Evolutionary conservation across 2,797 vertebrate genomes (phyloP).

Genomic region (Corythornis leucogaster): DNA sequence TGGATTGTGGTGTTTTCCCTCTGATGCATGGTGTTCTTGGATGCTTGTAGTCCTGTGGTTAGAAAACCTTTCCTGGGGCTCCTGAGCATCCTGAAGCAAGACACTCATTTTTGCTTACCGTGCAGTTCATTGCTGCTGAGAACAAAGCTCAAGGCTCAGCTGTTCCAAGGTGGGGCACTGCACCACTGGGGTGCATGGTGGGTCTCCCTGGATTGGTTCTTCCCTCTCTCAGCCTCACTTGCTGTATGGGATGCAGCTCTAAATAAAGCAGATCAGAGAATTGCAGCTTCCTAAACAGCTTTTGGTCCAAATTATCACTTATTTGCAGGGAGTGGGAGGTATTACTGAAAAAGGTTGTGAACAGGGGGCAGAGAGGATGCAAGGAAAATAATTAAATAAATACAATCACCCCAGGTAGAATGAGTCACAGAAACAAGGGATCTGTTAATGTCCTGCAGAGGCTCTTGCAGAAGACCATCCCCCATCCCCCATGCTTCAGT

Average conservation of each 20-base stretch:
- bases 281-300: not conserved
- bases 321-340: not conserved
- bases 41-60: not conserved
- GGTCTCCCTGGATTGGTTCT: not conserved
- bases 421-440: not conserved
- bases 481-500: too few species aligned
- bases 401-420: not conserved
- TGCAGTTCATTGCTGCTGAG: not conserved
- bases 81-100: not conserved
- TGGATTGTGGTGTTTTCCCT: not conserved
- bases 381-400: too few species aligned
- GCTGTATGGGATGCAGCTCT: not conserved
- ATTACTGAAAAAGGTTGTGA: not conserved
- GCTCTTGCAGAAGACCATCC: not conserved
- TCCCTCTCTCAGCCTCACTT: not conserved
- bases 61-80: not conserved
- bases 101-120: not conserved
- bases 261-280: not conserved
- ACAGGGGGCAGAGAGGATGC: not conserved
- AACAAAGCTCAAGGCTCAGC: not conserved
- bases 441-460: not conserved
- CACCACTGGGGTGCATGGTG: rapidly evolving
- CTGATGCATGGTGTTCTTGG: not conserved
- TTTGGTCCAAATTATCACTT: not conserved
- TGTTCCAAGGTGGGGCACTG: not conserved